Evolutionary conservation across 2,797 vertebrate genomes (phyloP).

Genomic region (Allochrocebus solatus): DNA sequence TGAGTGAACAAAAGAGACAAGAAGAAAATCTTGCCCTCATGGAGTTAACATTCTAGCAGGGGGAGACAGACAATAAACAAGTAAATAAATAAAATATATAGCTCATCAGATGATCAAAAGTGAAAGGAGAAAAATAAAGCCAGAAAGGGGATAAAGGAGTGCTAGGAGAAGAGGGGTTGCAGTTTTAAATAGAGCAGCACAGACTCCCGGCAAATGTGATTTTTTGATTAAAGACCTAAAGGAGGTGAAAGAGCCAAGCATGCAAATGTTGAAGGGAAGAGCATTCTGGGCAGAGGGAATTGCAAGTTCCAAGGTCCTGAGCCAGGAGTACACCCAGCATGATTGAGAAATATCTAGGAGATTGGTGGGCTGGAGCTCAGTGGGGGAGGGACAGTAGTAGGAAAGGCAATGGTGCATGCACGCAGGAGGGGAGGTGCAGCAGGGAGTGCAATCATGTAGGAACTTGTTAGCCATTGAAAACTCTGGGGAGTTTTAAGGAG

Average conservation of each 20-base stretch:
- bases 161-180: no score
- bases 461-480: neutral
- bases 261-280: neutral
- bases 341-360: neutral
- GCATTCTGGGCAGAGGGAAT: neutral
- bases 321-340: neutral
- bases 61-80: neutral
- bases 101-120: neutral
- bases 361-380: neutral
- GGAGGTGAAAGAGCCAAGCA: neutral
- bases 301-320: neutral
- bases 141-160: neutral
- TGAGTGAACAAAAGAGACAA: neutral
- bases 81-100: neutral
- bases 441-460: neutral
- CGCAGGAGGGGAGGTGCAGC: neutral
- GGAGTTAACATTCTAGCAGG: neutral
- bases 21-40: neutral
- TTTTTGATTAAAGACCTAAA: neutral
- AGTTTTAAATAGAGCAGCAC: neutral
- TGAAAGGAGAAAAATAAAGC: neutral
- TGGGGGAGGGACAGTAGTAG: accelerated
- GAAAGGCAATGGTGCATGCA: accelerated
- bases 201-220: neutral
- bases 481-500: neutral